phyloP scores from a whole-genome alignment of 2,888 invertebrate species.

The Athalia circularis region DNA sequence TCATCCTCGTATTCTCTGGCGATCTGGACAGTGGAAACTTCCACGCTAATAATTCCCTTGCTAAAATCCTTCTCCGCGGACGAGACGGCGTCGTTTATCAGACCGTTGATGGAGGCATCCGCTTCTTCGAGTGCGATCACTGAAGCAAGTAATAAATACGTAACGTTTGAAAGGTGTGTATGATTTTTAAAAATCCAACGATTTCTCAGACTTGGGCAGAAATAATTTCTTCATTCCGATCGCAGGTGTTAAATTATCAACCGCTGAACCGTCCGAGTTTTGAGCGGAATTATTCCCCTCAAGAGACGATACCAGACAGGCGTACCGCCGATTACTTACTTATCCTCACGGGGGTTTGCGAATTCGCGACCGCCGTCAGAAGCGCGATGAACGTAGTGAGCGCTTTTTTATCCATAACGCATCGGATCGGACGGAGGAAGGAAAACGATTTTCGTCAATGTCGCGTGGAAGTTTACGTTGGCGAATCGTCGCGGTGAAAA shows the following conservation, averaged over 20 bases:
- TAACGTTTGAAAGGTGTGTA: background rate
- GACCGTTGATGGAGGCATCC: conserved; percentile 58
- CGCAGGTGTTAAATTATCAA: too few relatives aligned
- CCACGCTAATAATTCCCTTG: conserved; percentile 58
- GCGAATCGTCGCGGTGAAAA: background rate
- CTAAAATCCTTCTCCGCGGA: conserved; percentile 61
- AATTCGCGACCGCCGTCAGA: conserved; percentile 28
- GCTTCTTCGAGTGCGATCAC: conserved; percentile 67
- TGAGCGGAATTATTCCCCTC: too few relatives aligned
- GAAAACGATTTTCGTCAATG: background rate
- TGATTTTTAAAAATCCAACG: background rate
- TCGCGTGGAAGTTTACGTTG: background rate
- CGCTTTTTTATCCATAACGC: background rate
- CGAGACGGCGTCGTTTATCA: conserved; percentile 61
- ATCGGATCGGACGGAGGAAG: too few relatives aligned
- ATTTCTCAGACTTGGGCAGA: background rate
- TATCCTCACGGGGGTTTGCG: conserved; percentile 60
- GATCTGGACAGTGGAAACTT: conserved; percentile 62
- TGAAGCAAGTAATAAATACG: conserved; percentile 51
- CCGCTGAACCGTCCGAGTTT: too few relatives aligned
- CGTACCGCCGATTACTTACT: conserved; percentile 56
- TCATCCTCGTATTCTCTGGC: conserved; percentile 65
- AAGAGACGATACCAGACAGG: too few relatives aligned
- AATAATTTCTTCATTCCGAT: background rate
- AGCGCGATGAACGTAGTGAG: background rate